Evolutionary conservation across 2,888 invertebrate genomes (phyloP).

Genomic region (Eupithecia vulgata): DNA sequence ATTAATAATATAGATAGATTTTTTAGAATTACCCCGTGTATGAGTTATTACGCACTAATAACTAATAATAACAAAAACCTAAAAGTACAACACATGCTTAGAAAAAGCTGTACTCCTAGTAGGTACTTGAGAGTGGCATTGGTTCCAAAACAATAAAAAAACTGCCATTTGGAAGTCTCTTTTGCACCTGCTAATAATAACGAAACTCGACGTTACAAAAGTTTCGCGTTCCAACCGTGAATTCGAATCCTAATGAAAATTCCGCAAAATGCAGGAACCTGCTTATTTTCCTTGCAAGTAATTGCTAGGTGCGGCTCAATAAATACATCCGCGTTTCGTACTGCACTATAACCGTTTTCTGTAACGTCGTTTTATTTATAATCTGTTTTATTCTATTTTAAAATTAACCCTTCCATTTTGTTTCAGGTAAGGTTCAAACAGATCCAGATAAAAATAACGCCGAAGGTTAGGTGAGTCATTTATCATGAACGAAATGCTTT

Average conservation of each 20-base stretch:
- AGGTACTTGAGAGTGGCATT: too few species aligned
- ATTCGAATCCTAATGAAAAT: slow-evolving; percentile 12
- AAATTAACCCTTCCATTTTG: slow-evolving; percentile 20
- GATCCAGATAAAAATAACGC: slow-evolving; percentile 47
- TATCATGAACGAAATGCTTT: slow-evolving; percentile 55
- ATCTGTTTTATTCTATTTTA: slow-evolving; percentile 11
- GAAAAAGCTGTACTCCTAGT: too few species aligned
- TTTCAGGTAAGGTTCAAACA: slow-evolving; percentile 59
- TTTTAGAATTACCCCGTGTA: too few species aligned
- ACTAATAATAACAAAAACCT: too few species aligned
- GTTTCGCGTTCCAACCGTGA: neutral
- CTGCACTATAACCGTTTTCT: neutral
- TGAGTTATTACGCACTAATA: too few species aligned
- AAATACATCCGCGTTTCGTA: slow-evolving; percentile 14
- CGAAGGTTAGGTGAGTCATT: slow-evolving; percentile 53
- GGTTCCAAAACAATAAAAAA: neutral
- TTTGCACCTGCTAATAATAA: neutral
- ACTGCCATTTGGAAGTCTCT: neutral
- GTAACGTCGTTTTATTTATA: neutral
- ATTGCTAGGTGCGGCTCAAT: slow-evolving; percentile 18
- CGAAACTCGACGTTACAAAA: neutral
- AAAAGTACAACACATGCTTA: too few species aligned
- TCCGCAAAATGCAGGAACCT: slow-evolving; percentile 17
- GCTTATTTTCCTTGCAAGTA: slow-evolving; percentile 27
- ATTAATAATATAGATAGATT: too few species aligned